phyloP scores from a whole-genome alignment of 1,140 invertebrate genomes.

The Helicoverpa armigera region DNA sequence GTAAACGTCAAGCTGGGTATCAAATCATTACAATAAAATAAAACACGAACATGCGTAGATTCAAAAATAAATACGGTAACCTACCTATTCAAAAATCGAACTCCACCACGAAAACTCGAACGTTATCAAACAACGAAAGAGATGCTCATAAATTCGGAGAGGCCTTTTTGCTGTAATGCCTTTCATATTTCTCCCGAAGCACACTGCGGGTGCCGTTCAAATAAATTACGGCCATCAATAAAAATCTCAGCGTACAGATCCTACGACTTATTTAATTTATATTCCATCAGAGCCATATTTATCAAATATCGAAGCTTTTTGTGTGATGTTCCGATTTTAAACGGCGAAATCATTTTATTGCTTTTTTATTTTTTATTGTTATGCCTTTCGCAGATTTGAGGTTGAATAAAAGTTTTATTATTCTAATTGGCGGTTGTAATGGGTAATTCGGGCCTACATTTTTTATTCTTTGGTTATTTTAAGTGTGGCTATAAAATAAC shows the following conservation, averaged over 20 bases:
- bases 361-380: background rate
- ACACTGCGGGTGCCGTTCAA: constrained; percentile 81
- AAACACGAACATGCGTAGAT: too few relatives aligned
- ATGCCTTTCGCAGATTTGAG: constrained; percentile 7
- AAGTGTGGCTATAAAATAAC: constrained; percentile 1
- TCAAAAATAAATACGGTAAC: background rate
- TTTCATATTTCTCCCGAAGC: constrained; percentile 83
- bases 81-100: constrained; percentile 19
- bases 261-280: constrained; percentile 83
- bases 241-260: constrained; percentile 79
- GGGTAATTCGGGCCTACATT: constrained; percentile 32
- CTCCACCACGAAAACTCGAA: constrained; percentile 74
- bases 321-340: constrained; percentile 55
- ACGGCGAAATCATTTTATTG: constrained; percentile 59
- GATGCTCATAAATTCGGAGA: constrained; percentile 82
- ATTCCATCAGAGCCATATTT: constrained; percentile 77
- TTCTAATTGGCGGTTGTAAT: constrained; percentile 13
- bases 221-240: constrained; percentile 84
- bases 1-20: too few relatives aligned
- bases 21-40: too few relatives aligned
- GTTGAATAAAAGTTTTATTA: constrained; percentile 28
- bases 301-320: constrained; percentile 70
- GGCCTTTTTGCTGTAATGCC: constrained; percentile 83
- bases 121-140: constrained; percentile 78
- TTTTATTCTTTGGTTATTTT: background rate